phyloP scores from a whole-genome alignment of 2,888 invertebrate species.

The Galeopsomyia nigrocyanea region DNA sequence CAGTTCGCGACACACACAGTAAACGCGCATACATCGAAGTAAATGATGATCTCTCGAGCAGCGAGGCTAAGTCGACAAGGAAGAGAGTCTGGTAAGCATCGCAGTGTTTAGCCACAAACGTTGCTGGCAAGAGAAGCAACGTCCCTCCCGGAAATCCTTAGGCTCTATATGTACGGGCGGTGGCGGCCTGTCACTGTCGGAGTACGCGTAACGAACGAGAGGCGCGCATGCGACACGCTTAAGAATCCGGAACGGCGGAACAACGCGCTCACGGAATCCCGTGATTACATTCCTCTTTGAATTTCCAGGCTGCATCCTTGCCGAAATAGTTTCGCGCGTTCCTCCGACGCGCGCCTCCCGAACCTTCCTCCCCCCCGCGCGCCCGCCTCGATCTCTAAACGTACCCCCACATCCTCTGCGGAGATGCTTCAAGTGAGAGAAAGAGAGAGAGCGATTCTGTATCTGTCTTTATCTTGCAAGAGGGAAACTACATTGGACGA shows the following conservation, averaged over 20 bases:
- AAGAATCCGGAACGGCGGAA: constrained; percentile 67
- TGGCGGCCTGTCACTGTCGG: constrained; percentile 35
- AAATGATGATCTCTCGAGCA: constrained; percentile 41
- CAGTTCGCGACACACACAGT: not conserved
- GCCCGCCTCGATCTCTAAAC: too few species aligned
- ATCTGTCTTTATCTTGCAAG: too few species aligned
- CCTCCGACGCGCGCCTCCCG: constrained; percentile 6
- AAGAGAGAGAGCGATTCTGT: too few species aligned
- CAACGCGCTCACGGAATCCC: constrained; percentile 65
- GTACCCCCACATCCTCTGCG: too few species aligned
- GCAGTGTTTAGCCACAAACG: constrained; percentile 25
- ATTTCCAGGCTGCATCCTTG: constrained; percentile 39
- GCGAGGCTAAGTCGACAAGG: constrained; percentile 26
- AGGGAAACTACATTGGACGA: too few species aligned
- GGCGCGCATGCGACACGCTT: constrained; percentile 54
- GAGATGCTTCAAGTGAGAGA: too few species aligned
- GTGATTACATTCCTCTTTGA: constrained; percentile 67
- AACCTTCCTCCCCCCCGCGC: not conserved
- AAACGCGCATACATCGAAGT: constrained; percentile 23
- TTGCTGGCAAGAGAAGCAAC: not conserved
- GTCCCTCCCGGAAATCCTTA: constrained; percentile 25
- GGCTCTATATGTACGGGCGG: not conserved
- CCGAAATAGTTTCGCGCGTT: constrained; percentile 46
- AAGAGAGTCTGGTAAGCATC: not conserved
- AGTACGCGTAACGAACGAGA: constrained; percentile 21